Evolutionary conservation across 2,888 invertebrate genomes (phyloP).

Genomic region (Empis livida): DNA sequence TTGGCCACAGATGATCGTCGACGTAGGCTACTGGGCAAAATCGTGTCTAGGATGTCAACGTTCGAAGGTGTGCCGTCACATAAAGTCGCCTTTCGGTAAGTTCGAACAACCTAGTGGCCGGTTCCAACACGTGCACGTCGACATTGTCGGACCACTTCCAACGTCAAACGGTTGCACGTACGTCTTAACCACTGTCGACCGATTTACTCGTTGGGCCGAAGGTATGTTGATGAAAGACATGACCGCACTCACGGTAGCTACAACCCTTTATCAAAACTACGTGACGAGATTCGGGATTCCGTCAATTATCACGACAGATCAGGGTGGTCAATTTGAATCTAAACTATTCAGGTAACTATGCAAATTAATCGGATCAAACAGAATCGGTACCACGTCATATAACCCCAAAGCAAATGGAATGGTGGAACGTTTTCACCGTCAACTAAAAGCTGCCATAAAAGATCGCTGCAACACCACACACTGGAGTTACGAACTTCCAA

Average conservation of each 20-base stretch:
- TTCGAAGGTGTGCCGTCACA: too few species aligned
- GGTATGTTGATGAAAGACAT: background rate
- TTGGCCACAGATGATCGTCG: too few species aligned
- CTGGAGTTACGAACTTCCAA: background rate
- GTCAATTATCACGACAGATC: background rate
- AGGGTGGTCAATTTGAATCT: background rate
- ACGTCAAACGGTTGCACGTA: background rate
- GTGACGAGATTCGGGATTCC: background rate
- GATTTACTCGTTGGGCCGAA: background rate
- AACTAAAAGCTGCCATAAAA: background rate
- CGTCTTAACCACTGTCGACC: background rate
- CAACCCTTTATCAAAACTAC: background rate
- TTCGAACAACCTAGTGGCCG: background rate
- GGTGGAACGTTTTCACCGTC: background rate
- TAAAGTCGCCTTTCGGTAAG: too few species aligned
- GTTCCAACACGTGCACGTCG: background rate
- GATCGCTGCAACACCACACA: background rate
- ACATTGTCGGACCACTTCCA: background rate
- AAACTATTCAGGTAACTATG: background rate
- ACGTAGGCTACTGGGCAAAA: too few species aligned
- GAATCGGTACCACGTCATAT: background rate
- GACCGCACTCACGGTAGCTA: background rate
- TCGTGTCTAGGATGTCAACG: too few species aligned
- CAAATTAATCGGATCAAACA: background rate
- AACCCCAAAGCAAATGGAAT: slow-evolving; percentile 1